Evolutionary conservation across 2,888 invertebrate species (phyloP).

Genomic region (Molorchus minor): DNA sequence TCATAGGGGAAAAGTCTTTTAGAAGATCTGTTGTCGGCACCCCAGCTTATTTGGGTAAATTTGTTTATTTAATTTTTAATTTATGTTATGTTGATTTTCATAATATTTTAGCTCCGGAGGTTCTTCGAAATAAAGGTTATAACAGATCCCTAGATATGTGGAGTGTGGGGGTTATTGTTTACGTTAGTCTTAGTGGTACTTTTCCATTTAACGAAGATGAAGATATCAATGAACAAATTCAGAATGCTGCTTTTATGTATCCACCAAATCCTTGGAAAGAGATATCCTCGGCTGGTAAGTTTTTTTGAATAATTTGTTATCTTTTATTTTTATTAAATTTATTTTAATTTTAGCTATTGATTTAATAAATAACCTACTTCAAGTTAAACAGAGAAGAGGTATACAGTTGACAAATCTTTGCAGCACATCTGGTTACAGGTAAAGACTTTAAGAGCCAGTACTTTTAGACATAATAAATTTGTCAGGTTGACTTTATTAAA

Average conservation of each 20-base stretch:
- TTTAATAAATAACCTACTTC: constrained; percentile 95
- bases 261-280: constrained; percentile 98
- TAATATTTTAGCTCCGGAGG: constrained; percentile 86
- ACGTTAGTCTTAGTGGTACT: constrained; percentile 97
- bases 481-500: too few species aligned
- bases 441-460: too few species aligned
- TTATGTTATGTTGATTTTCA: constrained; percentile 8
- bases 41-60: constrained; percentile 92
- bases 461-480: too few species aligned
- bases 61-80: neutral
- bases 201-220: constrained; percentile 99
- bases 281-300: constrained; percentile 86
- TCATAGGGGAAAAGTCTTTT: constrained; percentile 99
- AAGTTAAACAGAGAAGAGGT: constrained; percentile 97
- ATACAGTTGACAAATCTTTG: constrained; percentile 95
- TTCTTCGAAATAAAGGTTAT: constrained; percentile 97
- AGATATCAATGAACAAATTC: constrained; percentile 99
- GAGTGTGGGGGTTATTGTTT: constrained; percentile 99
- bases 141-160: constrained; percentile 99
- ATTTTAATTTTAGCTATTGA: constrained; percentile 83
- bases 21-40: constrained; percentile 97
- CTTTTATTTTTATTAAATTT: constrained; percentile 13
- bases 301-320: constrained; percentile 10
- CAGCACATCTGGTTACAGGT: constrained; percentile 97
- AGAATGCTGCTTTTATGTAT: constrained; percentile 99